phyloP scores from a whole-genome alignment of 2,888 invertebrate genomes.

The Coelinius sp. region DNA sequence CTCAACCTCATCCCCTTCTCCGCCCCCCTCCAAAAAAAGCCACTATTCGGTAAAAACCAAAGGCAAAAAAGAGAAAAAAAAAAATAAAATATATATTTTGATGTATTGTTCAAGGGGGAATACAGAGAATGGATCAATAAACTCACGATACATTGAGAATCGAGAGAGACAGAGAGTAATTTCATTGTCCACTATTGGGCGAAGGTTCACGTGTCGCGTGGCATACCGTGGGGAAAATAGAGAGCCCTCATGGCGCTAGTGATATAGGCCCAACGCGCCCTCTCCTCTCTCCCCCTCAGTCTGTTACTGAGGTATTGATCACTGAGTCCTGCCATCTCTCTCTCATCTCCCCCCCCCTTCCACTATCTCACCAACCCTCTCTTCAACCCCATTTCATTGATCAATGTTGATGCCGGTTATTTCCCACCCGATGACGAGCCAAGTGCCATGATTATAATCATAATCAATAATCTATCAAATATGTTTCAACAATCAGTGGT shows the following conservation, averaged over 20 bases:
- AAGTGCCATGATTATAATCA: constrained; percentile 21
- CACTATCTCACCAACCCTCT: neutral
- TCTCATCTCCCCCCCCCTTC: constrained; percentile 32
- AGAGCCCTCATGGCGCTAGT: constrained; percentile 31
- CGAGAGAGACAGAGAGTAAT: constrained; percentile 59
- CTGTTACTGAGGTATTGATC: constrained; percentile 59
- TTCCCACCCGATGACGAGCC: constrained; percentile 51
- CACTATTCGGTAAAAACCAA: neutral
- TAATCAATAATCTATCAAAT: no score
- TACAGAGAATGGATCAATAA: constrained; percentile 4
- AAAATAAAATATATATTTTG: neutral
- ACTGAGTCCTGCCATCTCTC: constrained; percentile 31
- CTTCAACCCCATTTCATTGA: constrained; percentile 44
- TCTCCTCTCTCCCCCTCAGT: no score
- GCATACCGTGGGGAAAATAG: constrained; percentile 53
- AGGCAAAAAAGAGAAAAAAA: neutral
- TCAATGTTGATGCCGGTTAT: constrained; percentile 60
- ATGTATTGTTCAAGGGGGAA: constrained; percentile 8
- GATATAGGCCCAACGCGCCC: constrained; percentile 29
- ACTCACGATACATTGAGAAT: constrained; percentile 13
- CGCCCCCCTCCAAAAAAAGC: no score
- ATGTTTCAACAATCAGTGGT: no score
- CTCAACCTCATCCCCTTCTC: no score
- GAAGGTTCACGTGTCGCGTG: constrained; percentile 62
- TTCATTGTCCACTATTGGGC: constrained; percentile 66